These are phyloP conservation scores for Tyto alba DNA, from an alignment of 2,113 vertebrate genomes.

Conservation along the genomic window DNA sequence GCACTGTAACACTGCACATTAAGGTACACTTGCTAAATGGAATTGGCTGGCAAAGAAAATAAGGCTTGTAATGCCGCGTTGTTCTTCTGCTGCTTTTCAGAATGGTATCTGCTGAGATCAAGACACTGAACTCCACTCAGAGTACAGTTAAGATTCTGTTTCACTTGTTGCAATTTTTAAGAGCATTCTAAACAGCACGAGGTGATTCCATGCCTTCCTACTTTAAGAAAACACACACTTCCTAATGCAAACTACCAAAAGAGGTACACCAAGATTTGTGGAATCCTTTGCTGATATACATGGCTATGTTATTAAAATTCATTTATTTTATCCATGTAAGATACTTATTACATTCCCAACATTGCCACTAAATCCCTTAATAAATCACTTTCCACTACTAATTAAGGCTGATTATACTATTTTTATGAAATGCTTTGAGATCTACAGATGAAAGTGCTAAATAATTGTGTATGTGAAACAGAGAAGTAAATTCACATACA, in stretches of 20 bases:
- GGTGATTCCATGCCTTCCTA: neutral
- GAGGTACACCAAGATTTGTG: neutral
- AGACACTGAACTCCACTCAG: neutral
- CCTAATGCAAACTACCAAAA: neutral
- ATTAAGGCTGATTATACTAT: neutral
- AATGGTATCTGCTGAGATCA: neutral
- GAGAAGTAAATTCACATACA: neutral
- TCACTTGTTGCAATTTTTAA: neutral
- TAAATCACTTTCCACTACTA: neutral
- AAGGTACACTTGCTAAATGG: neutral
- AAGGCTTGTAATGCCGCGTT: rapidly evolving
- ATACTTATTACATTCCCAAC: neutral
- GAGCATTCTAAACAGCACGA: neutral
- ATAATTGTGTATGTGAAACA: neutral
- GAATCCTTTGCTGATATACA: neutral
- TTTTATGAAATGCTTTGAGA: neutral
- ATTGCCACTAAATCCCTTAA: neutral
- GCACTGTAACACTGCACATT: rapidly evolving
- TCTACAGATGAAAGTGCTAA: neutral
- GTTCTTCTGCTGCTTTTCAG: neutral
- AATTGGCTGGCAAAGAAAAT: neutral
- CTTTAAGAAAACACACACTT: neutral
- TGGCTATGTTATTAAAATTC: neutral
- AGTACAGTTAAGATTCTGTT: neutral
- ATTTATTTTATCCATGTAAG: neutral